phyloP scores from a whole-genome alignment of 2,797 vertebrate species.

The Syngnathus acus region DNA sequence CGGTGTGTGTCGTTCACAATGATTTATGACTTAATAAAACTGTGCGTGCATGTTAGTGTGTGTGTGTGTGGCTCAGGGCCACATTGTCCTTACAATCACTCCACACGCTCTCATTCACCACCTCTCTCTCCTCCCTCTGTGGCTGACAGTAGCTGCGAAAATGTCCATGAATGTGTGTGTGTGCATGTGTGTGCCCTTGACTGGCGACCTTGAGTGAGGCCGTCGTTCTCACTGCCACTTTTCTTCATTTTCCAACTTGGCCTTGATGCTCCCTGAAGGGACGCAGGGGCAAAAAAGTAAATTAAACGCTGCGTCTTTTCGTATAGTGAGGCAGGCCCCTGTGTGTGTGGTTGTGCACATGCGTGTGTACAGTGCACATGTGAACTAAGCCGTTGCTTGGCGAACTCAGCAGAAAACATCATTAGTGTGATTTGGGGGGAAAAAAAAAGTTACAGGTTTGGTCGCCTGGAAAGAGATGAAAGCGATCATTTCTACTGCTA shows the following conservation, averaged over 20 bases:
- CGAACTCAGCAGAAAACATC: conserved; percentile 37
- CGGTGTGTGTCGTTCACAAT: conserved; percentile 59
- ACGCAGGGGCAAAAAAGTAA: conserved; percentile 46
- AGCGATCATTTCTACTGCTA: background rate
- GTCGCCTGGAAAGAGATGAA: background rate
- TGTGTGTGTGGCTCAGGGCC: conserved; percentile 55
- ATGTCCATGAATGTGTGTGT: conserved; percentile 49
- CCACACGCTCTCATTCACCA: conserved; percentile 54
- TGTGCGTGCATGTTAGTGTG: conserved; percentile 33
- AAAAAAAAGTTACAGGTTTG: background rate
- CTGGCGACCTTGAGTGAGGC: conserved; percentile 60
- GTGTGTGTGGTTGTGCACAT: conserved; percentile 23
- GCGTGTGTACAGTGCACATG: conserved; percentile 14
- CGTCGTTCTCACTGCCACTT: conserved; percentile 59
- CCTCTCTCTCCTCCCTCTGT: conserved; percentile 44
- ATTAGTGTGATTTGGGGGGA: background rate
- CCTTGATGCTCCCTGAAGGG: conserved; percentile 58
- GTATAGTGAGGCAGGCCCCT: conserved; percentile 32
- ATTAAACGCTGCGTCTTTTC: conserved; percentile 52
- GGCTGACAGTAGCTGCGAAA: conserved; percentile 63
- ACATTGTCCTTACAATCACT: conserved; percentile 68
- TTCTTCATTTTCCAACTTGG: conserved; percentile 60
- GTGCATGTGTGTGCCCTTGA: conserved; percentile 58
- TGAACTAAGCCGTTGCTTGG: conserved; percentile 13
- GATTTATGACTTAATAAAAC: conserved; percentile 73